Evolutionary conservation across 2,113 vertebrate species (phyloP).

Genomic region (Erythrocercus mccallii): DNA sequence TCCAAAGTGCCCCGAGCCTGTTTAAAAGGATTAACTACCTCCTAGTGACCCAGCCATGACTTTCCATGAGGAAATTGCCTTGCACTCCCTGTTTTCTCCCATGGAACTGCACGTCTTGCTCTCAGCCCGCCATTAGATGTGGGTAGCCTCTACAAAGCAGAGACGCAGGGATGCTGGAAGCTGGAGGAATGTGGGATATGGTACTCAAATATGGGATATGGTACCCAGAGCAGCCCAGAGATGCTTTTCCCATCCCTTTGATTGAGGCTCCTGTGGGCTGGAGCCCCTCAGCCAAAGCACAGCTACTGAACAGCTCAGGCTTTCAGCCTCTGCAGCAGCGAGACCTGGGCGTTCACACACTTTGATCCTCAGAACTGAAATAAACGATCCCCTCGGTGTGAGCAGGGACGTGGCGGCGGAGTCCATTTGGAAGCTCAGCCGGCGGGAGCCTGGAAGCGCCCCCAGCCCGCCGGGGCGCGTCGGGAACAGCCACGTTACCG

Average conservation of each 20-base stretch:
- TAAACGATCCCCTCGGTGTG: neutral
- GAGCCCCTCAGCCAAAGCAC: neutral
- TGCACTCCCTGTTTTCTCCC: neutral
- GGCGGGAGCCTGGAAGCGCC: neutral
- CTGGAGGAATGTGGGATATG: neutral
- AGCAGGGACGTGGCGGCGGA: neutral
- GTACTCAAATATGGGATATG: neutral
- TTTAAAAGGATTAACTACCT: neutral
- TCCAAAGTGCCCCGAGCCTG: fast-evolving
- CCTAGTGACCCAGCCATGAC: neutral
- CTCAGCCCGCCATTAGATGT: neutral
- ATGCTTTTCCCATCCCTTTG: neutral
- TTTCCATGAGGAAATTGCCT: neutral
- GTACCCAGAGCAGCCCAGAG: neutral
- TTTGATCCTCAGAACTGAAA: neutral
- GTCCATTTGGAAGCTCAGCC: neutral
- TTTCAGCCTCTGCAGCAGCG: neutral
- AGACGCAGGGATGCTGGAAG: neutral
- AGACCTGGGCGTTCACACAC: fast-evolving
- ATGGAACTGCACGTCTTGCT: fast-evolving
- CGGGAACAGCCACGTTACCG: neutral
- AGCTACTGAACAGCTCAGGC: neutral
- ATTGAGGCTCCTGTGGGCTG: neutral
- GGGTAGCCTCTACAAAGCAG: neutral
- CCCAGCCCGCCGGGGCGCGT: neutral